A percentile compares a stretch with the other conserved stretches of the same genome.
These are phyloP conservation scores for Diadophis punctatus DNA, from an alignment of 2,113 vertebrate species.

Conservation along the genomic window DNA sequence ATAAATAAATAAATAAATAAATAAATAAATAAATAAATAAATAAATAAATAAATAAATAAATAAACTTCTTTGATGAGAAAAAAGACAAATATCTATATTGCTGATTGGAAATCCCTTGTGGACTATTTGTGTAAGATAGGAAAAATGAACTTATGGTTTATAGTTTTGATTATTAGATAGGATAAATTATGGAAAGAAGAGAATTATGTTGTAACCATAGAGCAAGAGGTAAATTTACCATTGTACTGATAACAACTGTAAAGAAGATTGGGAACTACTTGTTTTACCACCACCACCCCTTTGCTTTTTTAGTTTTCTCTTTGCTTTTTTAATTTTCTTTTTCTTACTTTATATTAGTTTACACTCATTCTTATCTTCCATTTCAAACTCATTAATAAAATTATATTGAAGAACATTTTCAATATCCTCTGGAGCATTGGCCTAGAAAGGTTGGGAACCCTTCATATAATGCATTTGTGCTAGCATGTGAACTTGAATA, in stretches of 20 bases:
- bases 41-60: too few relatives aligned
- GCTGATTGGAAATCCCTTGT: background rate
- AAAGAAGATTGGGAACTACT: background rate
- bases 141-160: background rate
- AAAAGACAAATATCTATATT: background rate
- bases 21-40: too few relatives aligned
- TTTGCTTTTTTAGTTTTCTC: background rate
- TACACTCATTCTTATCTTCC: background rate
- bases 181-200: background rate
- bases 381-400: background rate
- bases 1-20: too few relatives aligned
- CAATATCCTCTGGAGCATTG: background rate
- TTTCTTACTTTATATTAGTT: background rate
- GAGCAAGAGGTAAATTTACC: background rate
- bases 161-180: background rate
- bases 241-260: background rate
- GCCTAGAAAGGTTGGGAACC: background rate
- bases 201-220: background rate
- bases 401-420: background rate
- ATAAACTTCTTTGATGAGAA: background rate
- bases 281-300: background rate
- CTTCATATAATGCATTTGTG: background rate
- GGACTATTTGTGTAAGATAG: background rate
- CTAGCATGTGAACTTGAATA: background rate
- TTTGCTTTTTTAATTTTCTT: background rate